These are phyloP conservation scores for Pantherophis vulpinus DNA, from an alignment of 2,797 vertebrate genomes.

Conservation along the genomic window DNA sequence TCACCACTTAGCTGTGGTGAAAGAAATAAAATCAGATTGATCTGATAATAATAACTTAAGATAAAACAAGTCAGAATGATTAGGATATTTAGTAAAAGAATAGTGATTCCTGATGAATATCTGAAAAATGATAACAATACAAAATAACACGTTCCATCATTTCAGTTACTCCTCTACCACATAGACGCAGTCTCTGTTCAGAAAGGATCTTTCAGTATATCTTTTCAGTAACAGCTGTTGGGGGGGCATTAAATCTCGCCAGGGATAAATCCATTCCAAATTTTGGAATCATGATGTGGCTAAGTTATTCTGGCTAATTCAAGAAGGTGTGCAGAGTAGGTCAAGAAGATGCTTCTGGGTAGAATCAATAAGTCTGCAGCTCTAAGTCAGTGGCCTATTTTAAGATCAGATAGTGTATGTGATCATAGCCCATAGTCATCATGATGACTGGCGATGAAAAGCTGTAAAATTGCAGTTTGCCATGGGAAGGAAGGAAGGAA, in stretches of 20 bases:
- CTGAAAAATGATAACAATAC: not conserved
- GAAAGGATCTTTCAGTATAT: not conserved
- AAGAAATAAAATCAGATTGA: not conserved
- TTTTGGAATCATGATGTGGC: not conserved
- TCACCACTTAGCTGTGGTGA: not conserved
- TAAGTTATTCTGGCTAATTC: not conserved
- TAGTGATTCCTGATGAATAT: not conserved
- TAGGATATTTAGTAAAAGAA: not conserved
- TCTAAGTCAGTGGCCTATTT: not conserved
- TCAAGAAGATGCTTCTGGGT: not conserved
- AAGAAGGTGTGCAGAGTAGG: not conserved
- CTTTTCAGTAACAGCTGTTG: not conserved
- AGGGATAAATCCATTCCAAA: not conserved
- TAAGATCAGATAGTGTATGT: not conserved
- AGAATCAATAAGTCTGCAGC: not conserved
- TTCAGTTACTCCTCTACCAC: not conserved
- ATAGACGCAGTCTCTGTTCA: not conserved
- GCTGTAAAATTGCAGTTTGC: not conserved
- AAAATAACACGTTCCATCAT: not conserved
- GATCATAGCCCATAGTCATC: not conserved
- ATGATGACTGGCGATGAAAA: not conserved
- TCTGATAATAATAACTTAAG: not conserved
- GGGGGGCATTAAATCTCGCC: not conserved
- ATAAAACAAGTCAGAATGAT: not conserved
- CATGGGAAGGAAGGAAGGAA: too few relatives aligned